These are phyloP conservation scores for Matsumyia berberina DNA, from an alignment of 2,888 invertebrate species.

Conservation along the genomic window DNA sequence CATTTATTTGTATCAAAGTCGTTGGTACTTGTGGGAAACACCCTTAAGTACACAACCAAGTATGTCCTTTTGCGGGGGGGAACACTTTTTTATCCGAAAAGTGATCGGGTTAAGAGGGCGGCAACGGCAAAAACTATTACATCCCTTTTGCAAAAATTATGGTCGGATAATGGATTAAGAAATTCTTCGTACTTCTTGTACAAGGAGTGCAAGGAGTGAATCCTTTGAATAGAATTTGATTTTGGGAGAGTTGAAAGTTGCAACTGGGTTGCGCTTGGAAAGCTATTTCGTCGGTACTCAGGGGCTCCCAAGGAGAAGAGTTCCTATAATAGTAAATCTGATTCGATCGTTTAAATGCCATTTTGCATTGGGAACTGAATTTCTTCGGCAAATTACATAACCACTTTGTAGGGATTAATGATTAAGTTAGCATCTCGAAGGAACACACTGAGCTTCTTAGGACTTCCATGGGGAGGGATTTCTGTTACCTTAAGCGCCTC, in stretches of 20 bases:
- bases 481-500: too few species aligned
- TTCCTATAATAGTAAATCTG: slow-evolving; percentile 20
- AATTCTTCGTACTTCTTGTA: slow-evolving; percentile 23
- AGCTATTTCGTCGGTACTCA: slow-evolving; percentile 33
- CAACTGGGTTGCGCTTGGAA: slow-evolving; percentile 21
- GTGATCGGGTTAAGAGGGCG: slow-evolving; percentile 9
- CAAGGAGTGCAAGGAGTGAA: too few species aligned
- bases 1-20: slow-evolving; percentile 67
- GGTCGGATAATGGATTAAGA: slow-evolving; percentile 66
- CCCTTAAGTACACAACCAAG: slow-evolving; percentile 18
- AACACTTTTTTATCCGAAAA: slow-evolving; percentile 29
- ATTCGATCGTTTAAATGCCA: not conserved
- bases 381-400: too few species aligned
- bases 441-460: too few species aligned
- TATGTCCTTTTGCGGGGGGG: slow-evolving; percentile 35
- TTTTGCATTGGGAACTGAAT: not conserved
- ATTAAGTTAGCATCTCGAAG: not conserved
- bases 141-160: slow-evolving; percentile 59
- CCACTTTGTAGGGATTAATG: slow-evolving; percentile 8
- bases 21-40: slow-evolving; percentile 14
- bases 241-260: slow-evolving; percentile 43
- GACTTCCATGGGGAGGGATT: too few species aligned
- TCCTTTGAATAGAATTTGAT: slow-evolving; percentile 42
- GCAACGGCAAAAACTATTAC: slow-evolving; percentile 47
- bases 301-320: slow-evolving; percentile 16